These are phyloP conservation scores for Himalopsyche tibetana DNA, from an alignment of 2,888 invertebrate species.

Conservation along the genomic window DNA sequence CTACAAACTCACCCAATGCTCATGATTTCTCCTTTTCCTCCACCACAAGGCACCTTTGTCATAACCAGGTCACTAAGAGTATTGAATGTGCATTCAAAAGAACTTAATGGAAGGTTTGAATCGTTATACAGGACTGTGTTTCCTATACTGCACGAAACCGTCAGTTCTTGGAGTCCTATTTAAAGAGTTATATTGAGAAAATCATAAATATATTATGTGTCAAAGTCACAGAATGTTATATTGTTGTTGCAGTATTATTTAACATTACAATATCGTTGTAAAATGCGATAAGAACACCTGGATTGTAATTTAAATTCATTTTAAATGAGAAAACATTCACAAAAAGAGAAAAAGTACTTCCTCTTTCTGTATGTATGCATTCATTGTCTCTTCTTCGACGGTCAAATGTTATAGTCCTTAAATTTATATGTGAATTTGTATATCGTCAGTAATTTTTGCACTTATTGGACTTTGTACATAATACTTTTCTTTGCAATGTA, in stretches of 20 bases:
- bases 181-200: background rate
- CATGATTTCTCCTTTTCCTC: slow-evolving; percentile 66
- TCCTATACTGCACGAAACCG: slow-evolving; percentile 47
- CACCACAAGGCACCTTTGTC: slow-evolving; percentile 68
- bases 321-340: too few species aligned
- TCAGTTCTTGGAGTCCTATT: slow-evolving; percentile 57
- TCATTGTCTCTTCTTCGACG: too few species aligned
- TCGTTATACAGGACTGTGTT: slow-evolving; percentile 56
- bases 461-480: too few species aligned
- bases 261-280: background rate
- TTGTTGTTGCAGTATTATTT: too few species aligned
- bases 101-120: slow-evolving; percentile 50
- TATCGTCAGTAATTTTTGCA: background rate
- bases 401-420: too few species aligned
- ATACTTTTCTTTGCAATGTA: background rate
- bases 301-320: background rate
- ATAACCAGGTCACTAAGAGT: slow-evolving; percentile 66
- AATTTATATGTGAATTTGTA: too few species aligned
- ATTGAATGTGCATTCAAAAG: slow-evolving; percentile 65
- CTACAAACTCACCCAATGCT: slow-evolving; percentile 66
- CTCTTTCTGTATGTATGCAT: too few species aligned
- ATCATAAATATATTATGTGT: slow-evolving; percentile 50
- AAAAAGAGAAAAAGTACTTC: too few species aligned
- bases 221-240: background rate
- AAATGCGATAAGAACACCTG: too few species aligned